Conservation (phyloP, 2,113 vertebrate species). For the Oreamnos americanus region DNA sequence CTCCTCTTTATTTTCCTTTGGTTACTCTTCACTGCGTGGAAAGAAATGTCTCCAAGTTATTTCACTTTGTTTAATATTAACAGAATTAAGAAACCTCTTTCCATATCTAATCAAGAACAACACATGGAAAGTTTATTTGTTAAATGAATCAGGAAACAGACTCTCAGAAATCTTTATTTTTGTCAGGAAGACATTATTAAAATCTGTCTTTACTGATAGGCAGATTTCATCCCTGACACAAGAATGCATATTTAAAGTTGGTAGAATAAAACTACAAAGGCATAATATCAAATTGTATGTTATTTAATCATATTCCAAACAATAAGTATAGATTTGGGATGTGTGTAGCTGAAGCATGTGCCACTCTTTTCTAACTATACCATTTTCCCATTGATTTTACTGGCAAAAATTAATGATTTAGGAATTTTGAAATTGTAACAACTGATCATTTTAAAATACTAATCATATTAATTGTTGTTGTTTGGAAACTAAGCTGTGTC, state of each 20-base stretch:
- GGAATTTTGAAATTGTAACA: background rate
- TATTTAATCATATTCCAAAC: background rate
- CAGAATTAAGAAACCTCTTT: slow-evolving; percentile 11
- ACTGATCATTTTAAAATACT: background rate
- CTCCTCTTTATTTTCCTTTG: slow-evolving; percentile 19
- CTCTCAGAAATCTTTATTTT: slow-evolving; percentile 11
- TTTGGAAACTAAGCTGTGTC: background rate
- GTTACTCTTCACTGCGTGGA: background rate
- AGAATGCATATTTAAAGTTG: background rate
- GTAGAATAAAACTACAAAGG: background rate
- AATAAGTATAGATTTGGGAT: background rate
- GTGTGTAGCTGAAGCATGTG: background rate
- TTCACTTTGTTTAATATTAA: slow-evolving; percentile 22
- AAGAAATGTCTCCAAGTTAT: slow-evolving; percentile 8
- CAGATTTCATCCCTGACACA: background rate
- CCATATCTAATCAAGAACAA: background rate
- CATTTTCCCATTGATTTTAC: background rate
- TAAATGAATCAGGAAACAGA: slow-evolving; percentile 17
- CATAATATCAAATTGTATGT: background rate
- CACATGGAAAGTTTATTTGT: background rate
- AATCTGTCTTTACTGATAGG: background rate
- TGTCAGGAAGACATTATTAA: background rate
- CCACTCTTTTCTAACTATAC: background rate
- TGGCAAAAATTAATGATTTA: background rate
- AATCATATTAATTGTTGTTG: background rate